These are phyloP conservation scores for Spisula solida DNA, from an alignment of 2,888 invertebrate species.

Conservation along the genomic window DNA sequence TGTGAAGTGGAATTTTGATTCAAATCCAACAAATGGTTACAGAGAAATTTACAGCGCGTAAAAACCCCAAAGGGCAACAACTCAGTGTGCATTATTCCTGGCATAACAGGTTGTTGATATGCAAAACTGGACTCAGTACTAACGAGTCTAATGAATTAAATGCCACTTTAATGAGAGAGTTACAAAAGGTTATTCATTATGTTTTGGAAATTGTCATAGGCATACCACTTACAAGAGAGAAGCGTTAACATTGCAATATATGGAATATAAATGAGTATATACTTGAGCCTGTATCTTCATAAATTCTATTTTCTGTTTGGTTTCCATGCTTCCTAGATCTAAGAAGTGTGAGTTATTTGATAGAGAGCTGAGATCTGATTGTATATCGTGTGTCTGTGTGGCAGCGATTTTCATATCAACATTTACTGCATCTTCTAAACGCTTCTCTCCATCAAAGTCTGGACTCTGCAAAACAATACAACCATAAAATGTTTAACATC, in stretches of 20 bases:
- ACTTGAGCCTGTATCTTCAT: conserved; percentile 85
- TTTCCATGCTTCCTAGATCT: conserved; percentile 77
- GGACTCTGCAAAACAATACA: conserved; percentile 54
- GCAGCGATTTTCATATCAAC: not conserved
- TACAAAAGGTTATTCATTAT: too few species aligned
- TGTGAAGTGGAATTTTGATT: too few species aligned
- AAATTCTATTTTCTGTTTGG: conserved; percentile 82
- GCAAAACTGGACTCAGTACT: too few species aligned
- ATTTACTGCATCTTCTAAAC: conserved; percentile 54
- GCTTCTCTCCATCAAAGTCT: conserved; percentile 55
- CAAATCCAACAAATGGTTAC: not conserved
- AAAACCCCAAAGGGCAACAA: too few species aligned
- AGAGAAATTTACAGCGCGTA: too few species aligned
- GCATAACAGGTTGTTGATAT: too few species aligned
- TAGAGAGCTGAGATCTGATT: conserved; percentile 68
- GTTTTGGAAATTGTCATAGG: too few species aligned
- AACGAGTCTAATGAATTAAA: too few species aligned
- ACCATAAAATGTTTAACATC: not conserved
- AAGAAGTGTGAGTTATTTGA: conserved; percentile 69
- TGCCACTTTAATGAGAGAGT: too few species aligned
- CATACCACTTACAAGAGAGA: too few species aligned
- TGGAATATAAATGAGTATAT: not conserved
- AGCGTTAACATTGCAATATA: too few species aligned
- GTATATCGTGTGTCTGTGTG: conserved; percentile 6
- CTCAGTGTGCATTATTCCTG: too few species aligned